Evolutionary conservation across 2,888 invertebrate genomes (phyloP), one percentile per base, ranked within the genome.

Genomic region (Melieria omissa): DNA sequence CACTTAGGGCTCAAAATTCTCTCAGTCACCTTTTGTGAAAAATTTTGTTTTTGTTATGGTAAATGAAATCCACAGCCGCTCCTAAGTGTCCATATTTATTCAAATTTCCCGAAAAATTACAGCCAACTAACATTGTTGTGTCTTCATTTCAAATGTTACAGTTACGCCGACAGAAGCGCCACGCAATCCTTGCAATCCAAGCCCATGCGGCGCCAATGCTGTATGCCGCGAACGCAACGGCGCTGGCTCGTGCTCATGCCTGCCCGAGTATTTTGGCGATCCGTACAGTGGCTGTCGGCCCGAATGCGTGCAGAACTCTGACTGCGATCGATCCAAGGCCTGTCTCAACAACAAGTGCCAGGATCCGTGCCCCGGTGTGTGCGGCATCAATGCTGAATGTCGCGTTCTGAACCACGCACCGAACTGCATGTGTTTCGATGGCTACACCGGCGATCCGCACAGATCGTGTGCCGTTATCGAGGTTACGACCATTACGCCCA

Each of bases 131-230:
- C 29, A 4, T n/a, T 41, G 6, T 45, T 9, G 45, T 44, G 14
- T 55, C n/a, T 16, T 60, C 42, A 52, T 52, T 52, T 44, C 6
- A 44, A 9, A 42, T 10, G 46, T 74, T 79, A 74, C 78, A 85
- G 86, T 84, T 44, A 74, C 81, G 4, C 83, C 85, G 73, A 85
- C 86, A 77, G 92, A 91, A 83, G 88, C 87, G 81, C 91, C 90
- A 81, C 89, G 88, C 84, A 90, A 92, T 83, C 93, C 94, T 77
- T 94, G 94, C 86, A 91, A 91, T 86, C 93, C 93, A 78, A 91
- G 92, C 77, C 94, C 94, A 66, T 95, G 94, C 85, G 95, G 94
- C 77, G 88, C 92, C 71, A 95, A 94, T 87, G 92, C 95, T 65
- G 87, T 92, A 75, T 95, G 95, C 87, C 91, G 91, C 81, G 92